Evolutionary conservation across 2,797 vertebrate genomes (phyloP).

Genomic region (Neomorphus geoffroyi): DNA sequence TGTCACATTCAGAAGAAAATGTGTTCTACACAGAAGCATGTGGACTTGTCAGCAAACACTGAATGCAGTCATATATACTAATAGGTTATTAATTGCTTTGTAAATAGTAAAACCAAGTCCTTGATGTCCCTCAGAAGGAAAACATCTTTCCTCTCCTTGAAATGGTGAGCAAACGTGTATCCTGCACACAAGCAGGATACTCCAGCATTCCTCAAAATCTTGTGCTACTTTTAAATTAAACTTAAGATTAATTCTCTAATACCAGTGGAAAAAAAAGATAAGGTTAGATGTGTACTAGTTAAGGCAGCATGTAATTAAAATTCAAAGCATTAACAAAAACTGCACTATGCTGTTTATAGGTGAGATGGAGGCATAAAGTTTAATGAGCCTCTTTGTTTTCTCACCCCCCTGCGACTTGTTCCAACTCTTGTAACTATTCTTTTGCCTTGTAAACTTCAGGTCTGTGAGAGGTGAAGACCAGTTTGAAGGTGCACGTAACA

Average conservation of each 20-base stretch:
- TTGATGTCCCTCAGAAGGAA: neutral
- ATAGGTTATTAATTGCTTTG: slow-evolving; percentile 8
- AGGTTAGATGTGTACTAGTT: neutral
- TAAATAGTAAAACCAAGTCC: neutral
- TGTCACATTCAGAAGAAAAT: slow-evolving; percentile 14
- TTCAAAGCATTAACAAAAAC: slow-evolving; percentile 45
- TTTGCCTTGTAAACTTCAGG: slow-evolving; percentile 23
- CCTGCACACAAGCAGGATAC: neutral
- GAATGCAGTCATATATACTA: slow-evolving; percentile 3
- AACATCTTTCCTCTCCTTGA: neutral
- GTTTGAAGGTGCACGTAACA: neutral
- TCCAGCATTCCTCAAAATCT: neutral
- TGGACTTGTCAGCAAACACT: slow-evolving; percentile 49
- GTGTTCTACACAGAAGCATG: slow-evolving; percentile 9
- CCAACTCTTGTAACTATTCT: neutral
- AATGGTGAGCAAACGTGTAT: neutral
- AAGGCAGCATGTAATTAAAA: slow-evolving; percentile 26
- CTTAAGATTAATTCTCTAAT: neutral
- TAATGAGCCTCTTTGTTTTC: slow-evolving; percentile 33
- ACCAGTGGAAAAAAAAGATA: neutral
- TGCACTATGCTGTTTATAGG: neutral
- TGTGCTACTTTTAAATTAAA: neutral
- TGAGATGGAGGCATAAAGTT: slow-evolving; percentile 27
- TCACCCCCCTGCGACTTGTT: neutral
- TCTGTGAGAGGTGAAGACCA: neutral